A percentile compares a stretch with the other conserved stretches of the same genome.
These are phyloP conservation scores for Macrocentrus cingulum DNA, from an alignment of 1,140 invertebrate genomes.

Conservation along the genomic window DNA sequence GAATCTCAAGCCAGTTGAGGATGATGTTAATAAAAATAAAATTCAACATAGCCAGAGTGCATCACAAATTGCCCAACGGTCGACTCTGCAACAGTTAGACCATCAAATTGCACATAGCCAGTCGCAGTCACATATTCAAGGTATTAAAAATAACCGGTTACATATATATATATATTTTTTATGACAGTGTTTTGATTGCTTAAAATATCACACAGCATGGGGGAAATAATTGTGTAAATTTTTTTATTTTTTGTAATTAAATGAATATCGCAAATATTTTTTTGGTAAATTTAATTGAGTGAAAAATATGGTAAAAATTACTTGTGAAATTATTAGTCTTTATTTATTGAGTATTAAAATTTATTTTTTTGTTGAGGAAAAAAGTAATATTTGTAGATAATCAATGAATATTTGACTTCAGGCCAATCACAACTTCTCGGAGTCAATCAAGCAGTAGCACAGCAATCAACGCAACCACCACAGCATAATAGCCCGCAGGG, in stretches of 20 bases:
- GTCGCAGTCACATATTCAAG: constrained; percentile 56
- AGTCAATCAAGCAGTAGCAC: constrained; percentile 33
- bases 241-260: no score
- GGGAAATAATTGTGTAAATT: no score
- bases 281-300: no score
- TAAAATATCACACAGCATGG: neutral
- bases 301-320: no score
- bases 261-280: no score
- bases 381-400: no score
- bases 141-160: constrained; percentile 35
- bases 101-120: constrained; percentile 57
- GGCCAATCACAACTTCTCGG: constrained; percentile 52
- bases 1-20: constrained; percentile 56
- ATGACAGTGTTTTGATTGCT: neutral
- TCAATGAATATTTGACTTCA: constrained; percentile 30
- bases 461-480: constrained; percentile 29
- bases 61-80: constrained; percentile 51
- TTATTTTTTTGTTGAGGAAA: no score
- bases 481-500: constrained; percentile 45
- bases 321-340: no score
- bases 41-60: constrained; percentile 56
- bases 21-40: constrained; percentile 55
- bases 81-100: constrained; percentile 50
- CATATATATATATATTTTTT: neutral
- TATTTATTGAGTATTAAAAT: no score